Percentiles rank a stretch among this genome's conserved stretches.
phyloP scores from a whole-genome alignment of 2,888 invertebrate species.

The Ariolimax columbianus region DNA sequence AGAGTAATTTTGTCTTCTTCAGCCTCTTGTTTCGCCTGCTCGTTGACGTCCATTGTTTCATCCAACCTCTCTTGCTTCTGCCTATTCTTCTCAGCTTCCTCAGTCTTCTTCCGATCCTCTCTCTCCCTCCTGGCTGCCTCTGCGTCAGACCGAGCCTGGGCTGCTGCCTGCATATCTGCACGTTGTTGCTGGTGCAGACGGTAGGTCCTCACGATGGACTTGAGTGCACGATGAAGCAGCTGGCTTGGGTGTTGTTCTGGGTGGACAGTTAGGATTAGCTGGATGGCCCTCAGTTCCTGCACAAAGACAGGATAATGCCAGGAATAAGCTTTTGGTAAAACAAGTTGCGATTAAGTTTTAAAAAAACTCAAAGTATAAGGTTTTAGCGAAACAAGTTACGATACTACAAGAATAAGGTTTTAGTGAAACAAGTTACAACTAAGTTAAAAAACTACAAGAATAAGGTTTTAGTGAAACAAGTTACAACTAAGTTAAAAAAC shows the following conservation, averaged over 20 bases:
- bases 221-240: constrained; percentile 71
- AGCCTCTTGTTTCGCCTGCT: not conserved
- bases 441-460: too few species aligned
- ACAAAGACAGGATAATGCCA: not conserved
- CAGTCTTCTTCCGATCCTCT: constrained; percentile 47
- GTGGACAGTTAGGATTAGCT: constrained; percentile 76
- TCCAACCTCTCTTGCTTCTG: constrained; percentile 37
- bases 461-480: too few species aligned
- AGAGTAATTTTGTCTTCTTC: constrained; percentile 1
- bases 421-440: too few species aligned
- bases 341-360: too few species aligned
- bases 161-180: constrained; percentile 54
- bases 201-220: constrained; percentile 70
- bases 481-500: too few species aligned
- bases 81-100: constrained; percentile 39
- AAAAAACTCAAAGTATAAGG: too few species aligned
- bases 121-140: constrained; percentile 46
- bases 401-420: too few species aligned
- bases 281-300: constrained; percentile 76
- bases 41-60: constrained; percentile 19
- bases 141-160: constrained; percentile 49
- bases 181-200: constrained; percentile 69
- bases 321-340: not conserved
- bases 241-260: constrained; percentile 69
- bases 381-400: too few species aligned